Evolutionary conservation across 2,797 vertebrate species (phyloP).

Genomic region (Dromococcyx pavoninus): DNA sequence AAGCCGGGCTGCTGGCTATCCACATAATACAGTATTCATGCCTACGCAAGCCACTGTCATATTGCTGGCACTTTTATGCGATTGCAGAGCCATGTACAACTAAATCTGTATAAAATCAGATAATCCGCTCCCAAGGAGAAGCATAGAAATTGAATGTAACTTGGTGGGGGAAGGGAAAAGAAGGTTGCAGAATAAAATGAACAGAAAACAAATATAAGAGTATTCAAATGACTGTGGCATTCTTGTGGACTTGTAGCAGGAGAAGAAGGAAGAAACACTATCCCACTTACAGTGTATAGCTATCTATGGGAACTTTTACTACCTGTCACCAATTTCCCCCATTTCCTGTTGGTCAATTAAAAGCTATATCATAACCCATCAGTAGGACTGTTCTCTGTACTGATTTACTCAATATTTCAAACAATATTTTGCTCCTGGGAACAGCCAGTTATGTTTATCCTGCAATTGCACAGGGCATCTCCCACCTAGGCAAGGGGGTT

Average conservation of each 20-base stretch:
- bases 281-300: not conserved
- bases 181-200: not conserved
- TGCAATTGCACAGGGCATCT: not conserved
- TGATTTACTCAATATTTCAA: not conserved
- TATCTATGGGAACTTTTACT: not conserved
- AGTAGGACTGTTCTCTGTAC: not conserved
- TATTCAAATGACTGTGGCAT: not conserved
- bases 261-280: not conserved
- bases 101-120: slow-evolving; percentile 36
- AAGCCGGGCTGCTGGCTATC: not conserved
- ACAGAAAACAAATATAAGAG: not conserved
- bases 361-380: not conserved
- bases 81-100: not conserved
- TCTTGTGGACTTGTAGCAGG: not conserved
- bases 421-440: not conserved
- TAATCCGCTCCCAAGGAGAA: not conserved
- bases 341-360: not conserved
- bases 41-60: not conserved
- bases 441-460: not conserved
- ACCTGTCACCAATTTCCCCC: not conserved
- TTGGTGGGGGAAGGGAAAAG: not conserved
- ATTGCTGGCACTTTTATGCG: not conserved
- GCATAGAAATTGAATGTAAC: not conserved
- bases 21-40: not conserved
- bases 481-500: not conserved